Conservation (phyloP, 2,888 invertebrate genomes). For the Ischnus inquisitorius region DNA sequence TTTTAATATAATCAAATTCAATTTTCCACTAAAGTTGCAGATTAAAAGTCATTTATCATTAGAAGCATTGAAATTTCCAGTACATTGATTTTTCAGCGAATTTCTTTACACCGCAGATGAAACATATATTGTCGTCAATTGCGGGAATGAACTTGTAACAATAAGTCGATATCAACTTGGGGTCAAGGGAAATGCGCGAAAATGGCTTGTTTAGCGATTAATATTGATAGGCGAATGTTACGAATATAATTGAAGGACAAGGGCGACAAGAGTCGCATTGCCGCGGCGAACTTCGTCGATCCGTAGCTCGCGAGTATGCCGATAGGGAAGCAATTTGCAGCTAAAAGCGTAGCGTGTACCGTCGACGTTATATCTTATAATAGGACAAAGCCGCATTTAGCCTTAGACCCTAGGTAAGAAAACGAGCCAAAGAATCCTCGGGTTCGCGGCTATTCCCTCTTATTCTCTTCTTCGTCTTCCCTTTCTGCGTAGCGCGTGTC, state of each 20-base stretch:
- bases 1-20: too few species aligned
- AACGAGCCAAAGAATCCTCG: conserved; percentile 59
- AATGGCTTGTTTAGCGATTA: background rate
- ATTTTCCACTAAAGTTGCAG: too few species aligned
- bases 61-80: too few species aligned
- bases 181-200: background rate
- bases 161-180: background rate
- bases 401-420: conserved; percentile 58
- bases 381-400: conserved; percentile 66
- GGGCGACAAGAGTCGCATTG: conserved; percentile 21
- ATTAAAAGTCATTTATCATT: too few species aligned
- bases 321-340: conserved; percentile 34
- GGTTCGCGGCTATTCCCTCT: conserved; percentile 26
- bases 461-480: conserved; percentile 25
- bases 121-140: background rate
- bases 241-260: conserved; percentile 49
- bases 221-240: background rate
- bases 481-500: background rate
- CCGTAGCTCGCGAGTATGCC: background rate
- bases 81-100: too few species aligned
- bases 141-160: too few species aligned
- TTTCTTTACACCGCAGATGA: too few species aligned
- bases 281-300: conserved; percentile 6
- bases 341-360: conserved; percentile 40
- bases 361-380: conserved; percentile 53